These are phyloP conservation scores for Dryomyza anilis DNA, from an alignment of 2,888 invertebrate genomes.

Conservation along the genomic window DNA sequence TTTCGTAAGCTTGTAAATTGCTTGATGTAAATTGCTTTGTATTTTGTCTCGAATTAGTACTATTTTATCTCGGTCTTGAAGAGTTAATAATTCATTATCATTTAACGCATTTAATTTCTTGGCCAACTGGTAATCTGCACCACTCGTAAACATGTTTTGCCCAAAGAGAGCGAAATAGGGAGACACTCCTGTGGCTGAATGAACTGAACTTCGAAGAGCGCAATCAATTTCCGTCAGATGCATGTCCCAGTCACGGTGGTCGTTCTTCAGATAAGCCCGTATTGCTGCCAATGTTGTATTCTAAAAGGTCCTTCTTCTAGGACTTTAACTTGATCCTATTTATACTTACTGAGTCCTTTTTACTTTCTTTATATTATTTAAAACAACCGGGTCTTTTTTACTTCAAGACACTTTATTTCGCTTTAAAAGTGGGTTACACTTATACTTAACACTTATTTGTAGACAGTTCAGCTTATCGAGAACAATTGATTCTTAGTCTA, in stretches of 20 bases:
- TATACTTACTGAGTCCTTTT: too few relatives aligned
- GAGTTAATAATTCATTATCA: background rate
- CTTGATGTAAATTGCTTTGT: background rate
- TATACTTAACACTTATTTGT: too few relatives aligned
- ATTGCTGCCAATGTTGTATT: too few relatives aligned
- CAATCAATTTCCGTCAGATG: slow-evolving; percentile 22
- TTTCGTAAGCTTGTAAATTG: slow-evolving; percentile 14
- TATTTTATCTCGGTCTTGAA: background rate
- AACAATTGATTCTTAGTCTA: too few relatives aligned
- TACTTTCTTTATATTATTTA: too few relatives aligned
- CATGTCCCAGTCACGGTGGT: slow-evolving; percentile 29
- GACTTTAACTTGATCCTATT: too few relatives aligned
- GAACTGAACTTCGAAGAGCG: slow-evolving; percentile 20
- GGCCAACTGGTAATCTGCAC: slow-evolving; percentile 14
- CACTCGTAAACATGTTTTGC: slow-evolving; percentile 14
- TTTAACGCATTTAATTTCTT: slow-evolving; percentile 8
- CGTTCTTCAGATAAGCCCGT: slow-evolving; percentile 13
- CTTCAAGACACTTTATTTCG: too few relatives aligned
- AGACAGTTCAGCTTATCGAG: too few relatives aligned
- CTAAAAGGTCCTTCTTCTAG: too few relatives aligned
- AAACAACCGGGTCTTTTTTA: too few relatives aligned
- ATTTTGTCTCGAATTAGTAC: background rate
- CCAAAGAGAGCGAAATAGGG: slow-evolving; percentile 19
- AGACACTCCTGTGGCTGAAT: slow-evolving; percentile 15
- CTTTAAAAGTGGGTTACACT: too few relatives aligned